Percentiles rank a stretch among this genome's conserved stretches.
phyloP scores from a whole-genome alignment of 92 coral and sea anemone genomes.

The Zoanthus gigantus region DNA sequence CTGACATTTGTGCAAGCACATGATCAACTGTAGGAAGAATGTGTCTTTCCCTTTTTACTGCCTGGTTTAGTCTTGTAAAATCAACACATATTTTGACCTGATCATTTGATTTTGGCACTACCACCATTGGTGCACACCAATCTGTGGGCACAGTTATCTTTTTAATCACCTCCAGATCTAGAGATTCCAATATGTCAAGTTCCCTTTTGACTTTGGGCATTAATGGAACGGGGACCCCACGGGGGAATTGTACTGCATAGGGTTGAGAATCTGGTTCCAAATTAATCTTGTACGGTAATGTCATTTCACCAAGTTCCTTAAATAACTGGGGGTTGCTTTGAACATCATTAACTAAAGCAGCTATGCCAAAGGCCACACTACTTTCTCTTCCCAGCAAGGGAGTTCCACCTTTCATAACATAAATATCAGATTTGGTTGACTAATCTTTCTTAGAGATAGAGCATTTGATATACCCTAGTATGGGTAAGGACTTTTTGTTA shows the following conservation, averaged over 20 bases:
- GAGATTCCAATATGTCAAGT: conserved; percentile 12
- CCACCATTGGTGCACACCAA: background rate
- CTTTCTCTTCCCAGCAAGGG: background rate
- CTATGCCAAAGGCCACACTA: conserved; percentile 13
- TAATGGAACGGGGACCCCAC: conserved; percentile 6
- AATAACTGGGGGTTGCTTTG: no score
- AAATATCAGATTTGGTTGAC: conserved; percentile 19
- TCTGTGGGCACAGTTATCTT: background rate
- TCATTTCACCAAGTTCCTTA: no score
- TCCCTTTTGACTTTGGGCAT: conserved; percentile 29
- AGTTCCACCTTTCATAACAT: conserved; percentile 28
- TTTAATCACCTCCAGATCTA: background rate
- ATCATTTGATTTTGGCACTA: conserved; percentile 16
- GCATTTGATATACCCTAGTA: no score
- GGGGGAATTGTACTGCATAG: conserved; percentile 20
- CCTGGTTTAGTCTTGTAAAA: conserved; percentile 4
- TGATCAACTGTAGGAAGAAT: background rate
- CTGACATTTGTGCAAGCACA: background rate
- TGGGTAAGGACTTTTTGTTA: background rate
- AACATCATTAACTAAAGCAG: conserved; percentile 20
- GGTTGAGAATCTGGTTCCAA: conserved; percentile 11
- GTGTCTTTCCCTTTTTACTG: conserved; percentile 5
- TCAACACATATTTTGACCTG: conserved; percentile 12
- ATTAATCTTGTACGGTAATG: conserved; percentile 6
- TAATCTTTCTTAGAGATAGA: conserved; percentile 25